Conservation (phyloP, 2,888 invertebrate genomes). For the Smittia sp. region DNA sequence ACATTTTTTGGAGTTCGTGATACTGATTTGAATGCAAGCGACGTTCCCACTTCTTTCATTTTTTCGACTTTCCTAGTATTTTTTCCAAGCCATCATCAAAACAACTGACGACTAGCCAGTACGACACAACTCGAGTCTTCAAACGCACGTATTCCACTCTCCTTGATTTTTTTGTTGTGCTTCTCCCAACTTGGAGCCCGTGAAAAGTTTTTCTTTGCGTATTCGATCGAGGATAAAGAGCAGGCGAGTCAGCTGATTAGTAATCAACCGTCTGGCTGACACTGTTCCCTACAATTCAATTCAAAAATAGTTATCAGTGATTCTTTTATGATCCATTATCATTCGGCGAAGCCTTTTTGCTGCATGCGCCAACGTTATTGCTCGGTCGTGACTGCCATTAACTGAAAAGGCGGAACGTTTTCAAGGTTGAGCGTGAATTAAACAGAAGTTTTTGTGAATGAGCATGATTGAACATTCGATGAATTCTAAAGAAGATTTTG, state of each 20-base stretch:
- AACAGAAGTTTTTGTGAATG: conserved; percentile 5
- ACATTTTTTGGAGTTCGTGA: conserved; percentile 29
- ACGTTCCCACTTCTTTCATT: conserved; percentile 38
- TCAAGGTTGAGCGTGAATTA: conserved; percentile 17
- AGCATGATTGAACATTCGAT: background rate
- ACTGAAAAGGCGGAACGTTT: background rate
- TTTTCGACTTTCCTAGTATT: background rate
- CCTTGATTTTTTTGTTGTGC: conserved; percentile 3
- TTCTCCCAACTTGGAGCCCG: conserved; percentile 4
- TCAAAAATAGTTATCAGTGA: background rate
- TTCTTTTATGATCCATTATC: conserved; percentile 11
- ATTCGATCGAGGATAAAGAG: background rate
- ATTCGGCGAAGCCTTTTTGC: background rate
- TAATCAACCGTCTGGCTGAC: background rate
- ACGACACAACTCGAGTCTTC: conserved; percentile 15
- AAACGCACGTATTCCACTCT: conserved; percentile 30
- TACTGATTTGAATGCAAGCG: conserved; percentile 37
- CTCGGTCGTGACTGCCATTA: conserved; percentile 12
- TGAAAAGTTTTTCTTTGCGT: conserved; percentile 8
- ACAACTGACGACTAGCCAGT: conserved; percentile 36
- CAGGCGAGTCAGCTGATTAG: conserved; percentile 3
- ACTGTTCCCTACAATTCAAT: background rate
- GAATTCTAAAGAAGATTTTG: conserved; percentile 7
- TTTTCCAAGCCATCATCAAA: conserved; percentile 8
- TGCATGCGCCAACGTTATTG: conserved; percentile 10